Evolutionary conservation across 2,888 invertebrate species (phyloP), one percentile per base, ranked within the genome.

Genomic region (Sminthurides aquaticus): DNA sequence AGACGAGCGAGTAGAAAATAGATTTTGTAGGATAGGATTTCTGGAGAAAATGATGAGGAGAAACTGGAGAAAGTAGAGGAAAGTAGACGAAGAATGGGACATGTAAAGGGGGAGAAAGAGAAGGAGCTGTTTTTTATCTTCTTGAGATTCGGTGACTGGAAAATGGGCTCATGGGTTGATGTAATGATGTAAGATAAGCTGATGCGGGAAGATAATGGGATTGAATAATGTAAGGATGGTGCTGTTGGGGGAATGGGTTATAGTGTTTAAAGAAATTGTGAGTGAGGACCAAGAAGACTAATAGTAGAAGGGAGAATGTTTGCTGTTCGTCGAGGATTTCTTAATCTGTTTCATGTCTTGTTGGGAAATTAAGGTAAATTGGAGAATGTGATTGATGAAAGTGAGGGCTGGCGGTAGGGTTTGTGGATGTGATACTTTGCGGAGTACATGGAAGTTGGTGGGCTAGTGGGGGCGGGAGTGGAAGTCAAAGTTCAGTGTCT

Each of bases 401-500:
- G 18, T 18, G 24, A 20, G 11, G 5, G 20, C n/a, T 20, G 54
- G n/a, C 54, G n/a, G n/a, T 52, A n/a, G 24, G 20, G 54, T 5
- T 5, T 8, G 24, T n/a, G 54, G 11, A 18, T 43, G 24, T n/a
- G 54, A 52, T 5, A 20, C 54, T 5, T 52, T 22, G 5, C 20
- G 11, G 24, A n/a, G 11, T 52, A 5, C 5, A 22, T 11, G 54
- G 5, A 22, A n/a, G 54, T 52, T 52, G 11, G 24, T 8, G n/a
- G 5, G 20, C 11, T 43, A n/a, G n/a, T n/a, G n/a, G n/a, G n/a
- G n/a, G n/a, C n/a, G n/a, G n/a, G 43, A 11, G 43, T 43, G 11
- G 43, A 11, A 5, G 22, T 52, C 52, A 52, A 15, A 20, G 52
- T 52, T 62, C 62, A 26, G 22, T 24, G 26, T 72, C 69, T 25